Evolutionary conservation across 2,888 invertebrate species (phyloP), one percentile per base, ranked within the genome.

Genomic region (Ormyrus labotus): DNA sequence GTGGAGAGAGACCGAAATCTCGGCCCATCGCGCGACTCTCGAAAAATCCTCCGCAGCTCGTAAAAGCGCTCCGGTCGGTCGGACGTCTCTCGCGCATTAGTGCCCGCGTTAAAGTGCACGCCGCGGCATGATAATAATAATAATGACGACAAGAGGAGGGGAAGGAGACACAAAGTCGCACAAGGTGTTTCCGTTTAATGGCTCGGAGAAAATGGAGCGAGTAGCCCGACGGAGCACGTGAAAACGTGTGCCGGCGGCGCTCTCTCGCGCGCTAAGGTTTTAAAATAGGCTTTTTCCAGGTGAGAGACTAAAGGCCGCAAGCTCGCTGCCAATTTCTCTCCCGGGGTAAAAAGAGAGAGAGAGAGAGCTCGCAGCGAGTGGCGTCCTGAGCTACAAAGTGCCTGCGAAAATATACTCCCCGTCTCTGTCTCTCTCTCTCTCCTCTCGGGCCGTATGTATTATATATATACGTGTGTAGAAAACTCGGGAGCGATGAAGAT

Each of bases 211-310:
- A 74, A 74, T 74, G 65, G 73, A 53, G 48, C 63, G 73, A 69
- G 69, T 68, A 11, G 50, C 64, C 47, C 6, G 34, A 34, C 34
- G 34, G 34, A 34, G 5, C 50, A 65, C 61, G 45, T 2, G 45
- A 34, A 34, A 19, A 61, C 6, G 58, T n/a, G 8, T 11, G n/a
- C 53, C 34, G 34, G 7, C 34, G 1, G 5, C 34, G 34, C 34
- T 34, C 34, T 3, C 34, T 2, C 50, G 51, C 47, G 47, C 6
- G 55, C 34, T 0, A 6, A n/a, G 1, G 55, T 70, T 70, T 60
- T 70, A 60, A 70, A 70, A 70, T 70, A 70, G 68, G 45, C 60
- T 75, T 80, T 75, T 75, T 75, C 74, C 74, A 80, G 74, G 80
- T 80, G 74, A 70, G 47, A 74, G 64, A 75, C 65, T 70, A 68